Base-by-base conservation (phyloP, 2,888 invertebrate genomes). In the Diarsia rubi region DNA sequence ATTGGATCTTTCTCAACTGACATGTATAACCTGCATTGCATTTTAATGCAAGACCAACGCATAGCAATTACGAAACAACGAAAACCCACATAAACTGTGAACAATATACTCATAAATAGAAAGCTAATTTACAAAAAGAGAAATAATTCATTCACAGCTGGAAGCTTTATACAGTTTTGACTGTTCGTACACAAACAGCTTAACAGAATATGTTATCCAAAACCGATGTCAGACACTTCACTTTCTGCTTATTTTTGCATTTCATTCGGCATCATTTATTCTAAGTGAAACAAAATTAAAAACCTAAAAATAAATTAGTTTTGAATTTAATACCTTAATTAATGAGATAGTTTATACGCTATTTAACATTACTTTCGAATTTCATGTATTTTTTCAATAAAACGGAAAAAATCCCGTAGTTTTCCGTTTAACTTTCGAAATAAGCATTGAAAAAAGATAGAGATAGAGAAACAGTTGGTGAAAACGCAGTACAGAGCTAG, bases 81-180 rank as follows among this genome's bases (percentile, higher is more conserved):
- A 47, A 65, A 45, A 47, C 62, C 24, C 27, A 68, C 42, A 31
- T 31, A 24, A 71, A 76, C 42, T 47, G 11, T 47, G 59, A 79
- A 77, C 79, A 64, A 77, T 79, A 77, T 79, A 57, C 47, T 44
- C 59, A 67, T 67, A 73, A 69, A 83, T 69, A 70, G 16, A 79
- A 73, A 73, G 37, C 21, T 72, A 68, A 81, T 74, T 81, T 70
- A 75, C 57, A 54, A 83, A 86, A 59, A 68, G n/a, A 75, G 69
- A 75, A 73, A 81, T 81, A 75, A 86, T 49, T 78, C 67, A 78
- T 66, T 74, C 81, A 78, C 84, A 86, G 78, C 72, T 71, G 75
- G 70, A 78, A n/a, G 64, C 65, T 60, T 79, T 24, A 42, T 73
- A 66, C 69, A 45, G 49, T 49, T 69, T 44, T 2, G 31, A 42